Evolutionary conservation across 2,797 vertebrate species (phyloP), one percentile per base, ranked within the genome.

Genomic region (Lycodopsis pacificus): DNA sequence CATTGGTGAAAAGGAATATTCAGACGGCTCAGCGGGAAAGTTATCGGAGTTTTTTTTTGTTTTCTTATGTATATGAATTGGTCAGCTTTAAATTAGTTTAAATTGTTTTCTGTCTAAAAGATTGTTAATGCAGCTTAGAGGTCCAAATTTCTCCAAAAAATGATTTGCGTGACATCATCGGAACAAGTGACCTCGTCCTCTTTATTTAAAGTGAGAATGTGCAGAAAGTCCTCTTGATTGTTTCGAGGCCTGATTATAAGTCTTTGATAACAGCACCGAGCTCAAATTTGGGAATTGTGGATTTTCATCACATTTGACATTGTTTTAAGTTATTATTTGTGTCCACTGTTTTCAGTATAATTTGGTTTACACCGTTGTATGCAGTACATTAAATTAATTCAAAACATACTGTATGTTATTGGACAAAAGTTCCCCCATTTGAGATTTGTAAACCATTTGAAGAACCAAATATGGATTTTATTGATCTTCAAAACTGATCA

Each of bases 261-360:
- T 54, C 89, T 87, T 90, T 90, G 49, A 87, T 85, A 83, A 76
- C 84, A 80, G 73, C 73, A 77, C 58, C 73, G 85, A 46, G 70
- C 44, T n/a, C 32, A 65, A 81, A 66, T 25, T 46, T 80, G 64
- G 80, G 67, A 86, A 62, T 80, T 86, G 65, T 90, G 85, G 83
- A 77, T 91, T 91, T 91, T 92, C 83, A 83, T 90, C 86, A 80
- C 76, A 82, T 92, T 88, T 90, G 88, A 73, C 92, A 82, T 90
- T 82, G 38, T 88, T 94, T 94, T 95, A 95, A 96, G 84, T 95
- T 94, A 94, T 94, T 94, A 66, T 87, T 74, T 87, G 80, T 88
- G 85, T 89, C 82, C 78, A 77, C 22, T 83, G 81, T 91, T 85
- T 81, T 84, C 44, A 72, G 53, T 81, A 66, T 88, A 71, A 92